Evolutionary conservation across 2,888 invertebrate species (phyloP).

Genomic region (Dryobota labecula): DNA sequence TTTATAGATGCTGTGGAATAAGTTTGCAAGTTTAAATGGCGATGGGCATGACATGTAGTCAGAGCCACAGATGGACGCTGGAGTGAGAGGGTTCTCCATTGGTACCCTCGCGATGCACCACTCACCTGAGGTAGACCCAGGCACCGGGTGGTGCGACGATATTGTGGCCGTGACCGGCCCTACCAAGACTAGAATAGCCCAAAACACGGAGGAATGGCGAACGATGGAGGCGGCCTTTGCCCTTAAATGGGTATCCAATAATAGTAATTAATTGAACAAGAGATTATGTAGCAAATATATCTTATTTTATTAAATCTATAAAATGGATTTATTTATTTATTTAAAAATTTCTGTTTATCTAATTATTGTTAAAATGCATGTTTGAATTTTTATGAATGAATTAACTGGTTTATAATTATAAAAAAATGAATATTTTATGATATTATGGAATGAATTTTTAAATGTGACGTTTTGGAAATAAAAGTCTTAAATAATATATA

Average conservation of each 20-base stretch:
- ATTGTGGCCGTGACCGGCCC: background rate
- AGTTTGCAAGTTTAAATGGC: no score
- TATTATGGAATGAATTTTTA: no score
- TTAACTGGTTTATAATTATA: no score
- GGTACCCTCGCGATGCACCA: background rate
- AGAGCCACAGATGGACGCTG: background rate
- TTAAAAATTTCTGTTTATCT: background rate
- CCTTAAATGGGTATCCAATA: background rate
- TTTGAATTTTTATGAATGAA: no score
- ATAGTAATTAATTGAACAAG: no score
- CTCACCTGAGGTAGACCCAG: background rate
- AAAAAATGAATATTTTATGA: no score
- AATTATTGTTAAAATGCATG: background rate
- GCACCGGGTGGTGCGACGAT: background rate
- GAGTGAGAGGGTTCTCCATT: background rate
- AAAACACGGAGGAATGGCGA: background rate
- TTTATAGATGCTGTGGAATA: background rate
- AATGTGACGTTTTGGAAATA: no score
- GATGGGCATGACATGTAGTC: background rate
- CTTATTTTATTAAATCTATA: background rate
- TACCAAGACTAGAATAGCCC: no score
- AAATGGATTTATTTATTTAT: no score
- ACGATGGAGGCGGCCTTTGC: background rate
- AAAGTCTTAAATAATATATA: no score
- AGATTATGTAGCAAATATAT: background rate